Evolutionary conservation across 2,888 invertebrate species (phyloP).

Genomic region (Piscicola geometra): DNA sequence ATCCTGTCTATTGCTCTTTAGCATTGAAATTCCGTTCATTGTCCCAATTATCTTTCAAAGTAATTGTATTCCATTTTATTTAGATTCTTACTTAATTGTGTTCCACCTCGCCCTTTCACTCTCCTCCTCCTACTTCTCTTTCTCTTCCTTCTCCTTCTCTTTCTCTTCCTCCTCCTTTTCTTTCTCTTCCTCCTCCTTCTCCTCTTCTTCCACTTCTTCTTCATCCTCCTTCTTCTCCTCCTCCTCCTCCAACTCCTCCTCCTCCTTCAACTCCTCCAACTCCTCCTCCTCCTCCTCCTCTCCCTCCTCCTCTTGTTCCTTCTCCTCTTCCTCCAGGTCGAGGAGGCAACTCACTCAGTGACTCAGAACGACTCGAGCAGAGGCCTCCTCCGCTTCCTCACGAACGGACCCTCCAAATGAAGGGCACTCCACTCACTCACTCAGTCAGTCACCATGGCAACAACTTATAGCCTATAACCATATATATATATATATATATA

Average conservation of each 20-base stretch:
- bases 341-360: conserved; percentile 36
- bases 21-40: background rate
- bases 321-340: conserved; percentile 14
- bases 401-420: conserved; percentile 28
- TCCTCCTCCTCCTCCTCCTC: too few species aligned
- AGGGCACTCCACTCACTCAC: too few species aligned
- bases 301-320: background rate
- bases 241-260: background rate
- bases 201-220: background rate
- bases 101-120: background rate
- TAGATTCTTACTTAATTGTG: background rate
- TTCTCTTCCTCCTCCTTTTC: background rate
- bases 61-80: background rate
- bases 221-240: background rate
- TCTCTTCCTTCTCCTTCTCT: too few species aligned
- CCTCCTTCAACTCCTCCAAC: too few species aligned
- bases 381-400: conserved; percentile 33
- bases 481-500: too few species aligned
- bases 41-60: background rate
- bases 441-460: too few species aligned
- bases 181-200: background rate
- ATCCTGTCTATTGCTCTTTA: background rate
- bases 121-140: background rate
- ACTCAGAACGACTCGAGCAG: conserved; percentile 30
- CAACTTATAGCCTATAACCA: too few species aligned